phyloP scores from a whole-genome alignment of 2,797 vertebrate species.

The Tapirus indicus region DNA sequence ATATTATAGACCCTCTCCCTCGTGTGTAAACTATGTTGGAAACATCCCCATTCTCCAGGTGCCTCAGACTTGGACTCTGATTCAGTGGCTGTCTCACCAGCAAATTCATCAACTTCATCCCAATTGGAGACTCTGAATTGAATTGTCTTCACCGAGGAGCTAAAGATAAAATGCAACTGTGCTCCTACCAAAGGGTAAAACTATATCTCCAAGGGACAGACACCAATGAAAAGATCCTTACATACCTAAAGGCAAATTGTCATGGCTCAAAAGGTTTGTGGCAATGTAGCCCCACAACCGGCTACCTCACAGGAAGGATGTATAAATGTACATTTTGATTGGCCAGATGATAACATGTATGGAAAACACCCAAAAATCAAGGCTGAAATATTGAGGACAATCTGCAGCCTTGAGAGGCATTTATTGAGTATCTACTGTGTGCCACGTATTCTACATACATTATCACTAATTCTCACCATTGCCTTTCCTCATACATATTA shows the following conservation, averaged over 20 bases:
- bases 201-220: not conserved
- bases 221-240: not conserved
- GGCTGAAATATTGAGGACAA: not conserved
- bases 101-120: not conserved
- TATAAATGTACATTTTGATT: not conserved
- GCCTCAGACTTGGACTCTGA: not conserved
- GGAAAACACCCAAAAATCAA: constrained; percentile 28
- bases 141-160: not conserved
- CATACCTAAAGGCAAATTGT: constrained; percentile 17
- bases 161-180: not conserved
- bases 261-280: not conserved
- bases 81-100: not conserved
- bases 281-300: not conserved
- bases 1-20: not conserved
- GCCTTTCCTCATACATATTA: not conserved
- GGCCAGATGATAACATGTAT: not conserved
- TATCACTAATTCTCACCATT: not conserved
- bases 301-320: not conserved
- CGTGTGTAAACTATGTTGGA: not conserved
- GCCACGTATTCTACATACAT: not conserved
- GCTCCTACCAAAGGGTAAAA: not conserved
- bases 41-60: not conserved
- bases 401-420: not conserved
- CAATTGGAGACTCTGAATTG: not conserved
- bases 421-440: not conserved